phyloP scores from a whole-genome alignment of 2,797 vertebrate genomes.

The Galaxias olidus region DNA sequence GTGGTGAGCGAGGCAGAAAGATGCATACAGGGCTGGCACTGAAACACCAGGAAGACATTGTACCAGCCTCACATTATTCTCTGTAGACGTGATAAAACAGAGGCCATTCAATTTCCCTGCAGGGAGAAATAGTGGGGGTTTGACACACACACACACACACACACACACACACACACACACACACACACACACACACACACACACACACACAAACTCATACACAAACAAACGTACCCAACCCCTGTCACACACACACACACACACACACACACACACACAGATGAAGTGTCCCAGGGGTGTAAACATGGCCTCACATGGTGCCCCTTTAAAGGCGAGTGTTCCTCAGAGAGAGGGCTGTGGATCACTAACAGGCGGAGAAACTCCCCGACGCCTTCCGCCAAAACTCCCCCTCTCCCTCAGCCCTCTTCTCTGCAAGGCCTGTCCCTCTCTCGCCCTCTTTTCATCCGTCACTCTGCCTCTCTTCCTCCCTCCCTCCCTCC shows the following conservation, averaged over 20 bases:
- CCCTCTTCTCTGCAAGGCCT: no score
- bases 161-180: background rate
- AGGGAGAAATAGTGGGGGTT: no score
- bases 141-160: background rate
- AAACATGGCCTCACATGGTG: no score
- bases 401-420: background rate
- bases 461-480: no score
- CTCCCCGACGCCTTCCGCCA: slow-evolving; percentile 8
- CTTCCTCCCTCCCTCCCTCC: no score
- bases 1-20: no score
- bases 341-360: slow-evolving; percentile 24
- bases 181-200: background rate
- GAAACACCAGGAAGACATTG: no score
- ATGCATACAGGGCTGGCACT: no score
- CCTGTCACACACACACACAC: background rate
- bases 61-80: no score
- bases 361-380: slow-evolving; percentile 49
- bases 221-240: slow-evolving; percentile 12
- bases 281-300: background rate
- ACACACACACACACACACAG: background rate
- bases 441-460: no score
- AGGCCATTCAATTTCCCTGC: no score
- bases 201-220: slow-evolving; percentile 9
- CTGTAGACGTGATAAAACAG: no score
- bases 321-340: slow-evolving; percentile 4